Evolutionary conservation across 2,888 invertebrate species (phyloP).

Genomic region (Kryphioiulus occultus): DNA sequence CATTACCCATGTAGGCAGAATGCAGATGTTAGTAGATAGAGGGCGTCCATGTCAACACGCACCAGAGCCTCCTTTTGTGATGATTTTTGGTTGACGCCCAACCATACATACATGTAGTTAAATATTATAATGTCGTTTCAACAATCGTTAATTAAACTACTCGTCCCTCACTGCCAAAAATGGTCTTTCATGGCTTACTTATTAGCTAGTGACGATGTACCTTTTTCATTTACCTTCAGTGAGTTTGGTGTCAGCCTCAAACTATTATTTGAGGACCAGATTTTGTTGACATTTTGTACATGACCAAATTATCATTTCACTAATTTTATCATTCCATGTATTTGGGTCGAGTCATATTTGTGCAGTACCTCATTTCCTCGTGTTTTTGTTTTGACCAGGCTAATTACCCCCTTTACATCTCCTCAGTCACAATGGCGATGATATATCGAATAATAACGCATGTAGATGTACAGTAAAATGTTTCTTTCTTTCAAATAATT

Average conservation of each 20-base stretch:
- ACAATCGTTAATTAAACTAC: not conserved
- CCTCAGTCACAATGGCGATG: not conserved
- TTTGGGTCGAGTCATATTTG: not conserved
- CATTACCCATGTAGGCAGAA: not conserved
- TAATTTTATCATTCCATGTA: not conserved
- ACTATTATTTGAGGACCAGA: not conserved
- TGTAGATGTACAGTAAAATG: not conserved
- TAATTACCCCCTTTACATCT: not conserved
- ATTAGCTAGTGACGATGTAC: not conserved
- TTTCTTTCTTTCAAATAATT: not conserved
- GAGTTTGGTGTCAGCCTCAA: not conserved
- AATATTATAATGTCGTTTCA: not conserved
- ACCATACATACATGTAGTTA: not conserved
- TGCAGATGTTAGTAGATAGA: not conserved
- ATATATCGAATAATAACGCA: not conserved
- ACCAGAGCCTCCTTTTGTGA: not conserved
- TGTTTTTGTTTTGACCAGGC: not conserved
- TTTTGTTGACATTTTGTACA: not conserved
- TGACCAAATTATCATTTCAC: not conserved
- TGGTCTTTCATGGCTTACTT: not conserved
- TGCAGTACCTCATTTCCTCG: not conserved
- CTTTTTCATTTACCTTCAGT: not conserved
- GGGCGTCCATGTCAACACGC: not conserved
- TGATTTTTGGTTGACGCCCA: not conserved
- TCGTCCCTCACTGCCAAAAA: not conserved